Conservation (phyloP, 2,797 vertebrate genomes). For the Rhynchotus rufescens region DNA sequence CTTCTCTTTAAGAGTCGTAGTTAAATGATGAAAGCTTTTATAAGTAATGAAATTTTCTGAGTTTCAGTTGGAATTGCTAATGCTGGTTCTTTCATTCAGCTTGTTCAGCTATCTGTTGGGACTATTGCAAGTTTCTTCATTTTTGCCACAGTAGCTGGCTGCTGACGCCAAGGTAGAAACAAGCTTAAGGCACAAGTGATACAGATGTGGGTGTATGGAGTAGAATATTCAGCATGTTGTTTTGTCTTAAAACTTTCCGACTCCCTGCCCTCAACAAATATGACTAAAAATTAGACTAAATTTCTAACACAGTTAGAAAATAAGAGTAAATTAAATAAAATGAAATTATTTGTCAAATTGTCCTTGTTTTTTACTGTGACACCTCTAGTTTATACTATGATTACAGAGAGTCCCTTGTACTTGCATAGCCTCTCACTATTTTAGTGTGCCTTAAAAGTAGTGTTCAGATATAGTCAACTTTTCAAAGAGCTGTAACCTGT, state of each 20-base stretch:
- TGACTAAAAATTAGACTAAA: not conserved
- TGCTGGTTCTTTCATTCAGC: not conserved
- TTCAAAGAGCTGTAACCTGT: not conserved
- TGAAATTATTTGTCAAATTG: not conserved
- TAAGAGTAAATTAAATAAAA: not conserved
- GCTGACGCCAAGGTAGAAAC: not conserved
- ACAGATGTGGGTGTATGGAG: fast-evolving
- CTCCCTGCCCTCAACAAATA: not conserved
- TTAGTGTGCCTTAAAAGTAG: not conserved
- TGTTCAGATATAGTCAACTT: not conserved
- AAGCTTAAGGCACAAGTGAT: not conserved
- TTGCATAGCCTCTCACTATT: not conserved
- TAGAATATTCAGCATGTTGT: not conserved
- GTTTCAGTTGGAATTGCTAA: not conserved
- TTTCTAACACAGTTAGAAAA: not conserved
- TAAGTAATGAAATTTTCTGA: not conserved
- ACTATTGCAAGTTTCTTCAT: not conserved
- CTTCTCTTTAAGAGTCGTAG: not conserved
- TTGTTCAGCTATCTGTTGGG: not conserved
- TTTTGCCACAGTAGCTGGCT: not conserved
- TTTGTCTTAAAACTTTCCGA: not conserved
- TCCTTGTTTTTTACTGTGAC: not conserved
- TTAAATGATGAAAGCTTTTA: not conserved
- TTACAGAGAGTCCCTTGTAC: not conserved
- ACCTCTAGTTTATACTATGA: not conserved